These are phyloP conservation scores for Panthera uncia DNA, from an alignment of 2,113 vertebrate genomes.

Conservation along the genomic window DNA sequence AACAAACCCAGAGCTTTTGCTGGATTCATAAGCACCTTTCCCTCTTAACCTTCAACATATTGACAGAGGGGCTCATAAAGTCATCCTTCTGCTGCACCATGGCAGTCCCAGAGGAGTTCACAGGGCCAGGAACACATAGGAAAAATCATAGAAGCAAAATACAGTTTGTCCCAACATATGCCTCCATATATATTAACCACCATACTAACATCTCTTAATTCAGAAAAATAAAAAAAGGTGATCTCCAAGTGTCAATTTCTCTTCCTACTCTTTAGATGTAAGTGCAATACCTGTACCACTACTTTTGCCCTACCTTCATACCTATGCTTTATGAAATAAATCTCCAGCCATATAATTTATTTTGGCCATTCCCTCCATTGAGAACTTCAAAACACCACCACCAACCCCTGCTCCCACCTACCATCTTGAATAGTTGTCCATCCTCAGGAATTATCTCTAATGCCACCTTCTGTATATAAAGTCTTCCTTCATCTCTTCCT, in stretches of 20 bases:
- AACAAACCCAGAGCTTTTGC: background rate
- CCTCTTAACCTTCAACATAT: background rate
- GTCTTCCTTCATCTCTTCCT: background rate
- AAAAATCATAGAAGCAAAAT: slow-evolving; percentile 35
- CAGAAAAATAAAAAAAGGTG: background rate
- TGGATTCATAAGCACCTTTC: background rate
- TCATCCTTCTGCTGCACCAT: background rate
- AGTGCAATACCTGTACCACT: background rate
- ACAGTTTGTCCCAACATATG: background rate
- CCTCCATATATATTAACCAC: background rate
- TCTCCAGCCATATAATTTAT: background rate
- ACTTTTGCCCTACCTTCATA: background rate
- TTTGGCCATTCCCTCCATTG: background rate
- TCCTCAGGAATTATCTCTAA: background rate
- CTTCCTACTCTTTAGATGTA: slow-evolving; percentile 34
- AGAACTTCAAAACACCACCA: background rate
- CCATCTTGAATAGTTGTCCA: background rate
- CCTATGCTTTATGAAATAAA: background rate
- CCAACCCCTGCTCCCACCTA: background rate
- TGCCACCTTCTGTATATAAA: background rate
- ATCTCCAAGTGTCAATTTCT: background rate
- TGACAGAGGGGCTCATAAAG: background rate
- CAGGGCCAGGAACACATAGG: background rate
- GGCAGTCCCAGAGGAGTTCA: background rate
- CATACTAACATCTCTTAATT: background rate